Evolutionary conservation across 2,113 vertebrate genomes (phyloP).

Genomic region (Oplegnathus fasciatus): DNA sequence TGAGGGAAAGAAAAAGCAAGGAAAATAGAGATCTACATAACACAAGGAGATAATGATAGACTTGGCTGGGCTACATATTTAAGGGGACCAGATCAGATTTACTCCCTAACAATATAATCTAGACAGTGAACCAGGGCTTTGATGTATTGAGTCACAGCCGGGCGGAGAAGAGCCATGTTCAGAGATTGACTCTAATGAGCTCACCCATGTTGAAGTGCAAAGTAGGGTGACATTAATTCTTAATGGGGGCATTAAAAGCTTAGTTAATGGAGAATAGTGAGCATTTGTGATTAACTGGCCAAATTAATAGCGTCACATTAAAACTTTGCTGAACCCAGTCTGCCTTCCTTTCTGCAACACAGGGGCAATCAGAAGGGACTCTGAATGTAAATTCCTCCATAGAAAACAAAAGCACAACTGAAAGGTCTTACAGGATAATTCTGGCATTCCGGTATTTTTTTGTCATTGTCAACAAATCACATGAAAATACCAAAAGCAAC

Average conservation of each 20-base stretch:
- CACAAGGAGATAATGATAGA: constrained; percentile 20
- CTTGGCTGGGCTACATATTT: constrained; percentile 18
- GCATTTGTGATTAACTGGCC: constrained; percentile 73
- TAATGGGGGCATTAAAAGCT: constrained; percentile 74
- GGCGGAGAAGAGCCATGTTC: constrained; percentile 45
- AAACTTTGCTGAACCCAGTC: constrained; percentile 55
- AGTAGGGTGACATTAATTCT: constrained; percentile 72
- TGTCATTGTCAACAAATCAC: background rate
- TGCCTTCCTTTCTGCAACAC: background rate
- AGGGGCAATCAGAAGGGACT: background rate
- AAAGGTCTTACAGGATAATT: background rate
- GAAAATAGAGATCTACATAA: constrained; percentile 14
- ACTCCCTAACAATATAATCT: constrained; percentile 44
- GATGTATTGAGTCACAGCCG: constrained; percentile 48
- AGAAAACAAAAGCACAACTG: background rate
- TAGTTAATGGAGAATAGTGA: constrained; percentile 75
- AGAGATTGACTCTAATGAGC: constrained; percentile 65
- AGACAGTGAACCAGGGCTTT: constrained; percentile 16
- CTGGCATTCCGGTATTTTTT: background rate
- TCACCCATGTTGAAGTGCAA: constrained; percentile 70
- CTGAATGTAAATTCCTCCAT: background rate
- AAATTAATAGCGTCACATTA: constrained; percentile 75
- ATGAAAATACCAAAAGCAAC: background rate
- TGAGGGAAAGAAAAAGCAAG: background rate
- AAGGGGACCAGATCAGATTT: constrained; percentile 48